These are phyloP conservation scores for Regulus satrapa DNA, from an alignment of 2,113 vertebrate genomes.

Conservation along the genomic window DNA sequence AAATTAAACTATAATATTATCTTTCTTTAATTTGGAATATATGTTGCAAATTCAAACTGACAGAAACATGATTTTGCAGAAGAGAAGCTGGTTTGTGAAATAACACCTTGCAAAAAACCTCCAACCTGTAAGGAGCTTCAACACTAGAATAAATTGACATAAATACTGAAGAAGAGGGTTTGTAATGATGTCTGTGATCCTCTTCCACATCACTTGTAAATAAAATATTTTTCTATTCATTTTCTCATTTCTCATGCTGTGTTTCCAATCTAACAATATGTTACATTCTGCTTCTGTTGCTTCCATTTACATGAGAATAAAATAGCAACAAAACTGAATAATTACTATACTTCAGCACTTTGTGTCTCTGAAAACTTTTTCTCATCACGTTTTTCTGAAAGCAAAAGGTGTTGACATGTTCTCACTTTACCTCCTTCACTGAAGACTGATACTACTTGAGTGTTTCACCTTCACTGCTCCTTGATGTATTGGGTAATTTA, in stretches of 20 bases:
- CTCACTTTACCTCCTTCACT: background rate
- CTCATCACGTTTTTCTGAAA: background rate
- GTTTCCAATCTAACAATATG: background rate
- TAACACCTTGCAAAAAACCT: background rate
- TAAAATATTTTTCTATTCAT: background rate
- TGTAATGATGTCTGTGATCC: accelerated
- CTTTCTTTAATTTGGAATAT: background rate
- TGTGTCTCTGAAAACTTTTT: background rate
- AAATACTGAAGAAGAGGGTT: background rate
- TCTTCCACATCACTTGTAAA: background rate
- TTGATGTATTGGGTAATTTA: background rate
- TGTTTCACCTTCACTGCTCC: background rate
- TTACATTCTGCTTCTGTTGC: background rate
- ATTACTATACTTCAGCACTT: background rate
- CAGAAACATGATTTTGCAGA: background rate
- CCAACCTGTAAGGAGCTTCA: accelerated
- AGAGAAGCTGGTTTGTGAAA: background rate
- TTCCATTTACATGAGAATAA: background rate
- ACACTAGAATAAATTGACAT: background rate
- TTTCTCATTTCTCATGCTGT: background rate
- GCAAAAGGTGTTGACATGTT: background rate
- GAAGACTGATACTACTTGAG: background rate
- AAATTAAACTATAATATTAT: background rate
- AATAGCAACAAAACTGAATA: background rate
- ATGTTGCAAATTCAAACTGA: background rate